Percentiles rank a stretch among this genome's conserved stretches.
These are phyloP conservation scores for Mugil cephalus DNA, from an alignment of 2,113 vertebrate genomes.

Conservation along the genomic window DNA sequence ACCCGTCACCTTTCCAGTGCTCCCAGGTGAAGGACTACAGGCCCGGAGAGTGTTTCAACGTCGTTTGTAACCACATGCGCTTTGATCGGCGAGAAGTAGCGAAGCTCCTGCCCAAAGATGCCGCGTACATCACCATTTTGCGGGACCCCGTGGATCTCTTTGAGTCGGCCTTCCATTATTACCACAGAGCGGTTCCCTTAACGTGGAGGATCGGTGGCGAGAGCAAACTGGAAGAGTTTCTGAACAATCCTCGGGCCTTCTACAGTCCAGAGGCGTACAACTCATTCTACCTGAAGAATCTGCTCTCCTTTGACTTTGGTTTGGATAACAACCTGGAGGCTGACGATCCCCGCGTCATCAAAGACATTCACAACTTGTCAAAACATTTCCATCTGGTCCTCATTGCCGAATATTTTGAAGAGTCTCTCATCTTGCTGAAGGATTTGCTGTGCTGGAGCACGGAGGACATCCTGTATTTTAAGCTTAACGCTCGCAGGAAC, in stretches of 20 bases:
- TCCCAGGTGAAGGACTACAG: conserved; percentile 90
- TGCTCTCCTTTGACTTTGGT: conserved; percentile 94
- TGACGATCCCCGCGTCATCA: conserved; percentile 83
- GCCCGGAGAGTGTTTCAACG: conserved; percentile 91
- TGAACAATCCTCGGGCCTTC: conserved; percentile 85
- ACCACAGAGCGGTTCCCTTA: conserved; percentile 86
- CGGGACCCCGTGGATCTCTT: conserved; percentile 92
- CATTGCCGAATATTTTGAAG: conserved; percentile 93
- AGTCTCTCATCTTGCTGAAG: conserved; percentile 94
- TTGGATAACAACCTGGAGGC: conserved; percentile 88
- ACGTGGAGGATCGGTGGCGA: conserved; percentile 89
- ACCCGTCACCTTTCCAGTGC: conserved; percentile 89
- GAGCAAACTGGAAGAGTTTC: conserved; percentile 89
- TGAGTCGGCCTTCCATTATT: conserved; percentile 97
- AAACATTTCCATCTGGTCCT: conserved; percentile 90
- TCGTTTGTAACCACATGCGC: conserved; percentile 97
- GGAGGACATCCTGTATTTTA: conserved; percentile 94
- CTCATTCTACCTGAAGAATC: conserved; percentile 93
- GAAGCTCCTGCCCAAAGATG: conserved; percentile 83
- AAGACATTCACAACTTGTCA: conserved; percentile 84
- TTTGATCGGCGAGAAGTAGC: conserved; percentile 89
- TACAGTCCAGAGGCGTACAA: conserved; percentile 89
- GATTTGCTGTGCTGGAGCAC: conserved; percentile 92
- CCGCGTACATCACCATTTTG: conserved; percentile 91
- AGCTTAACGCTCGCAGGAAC: conserved; percentile 89